phyloP scores from a whole-genome alignment of 2,113 vertebrate species.

The Cryptoleucopteryx plumbea region DNA sequence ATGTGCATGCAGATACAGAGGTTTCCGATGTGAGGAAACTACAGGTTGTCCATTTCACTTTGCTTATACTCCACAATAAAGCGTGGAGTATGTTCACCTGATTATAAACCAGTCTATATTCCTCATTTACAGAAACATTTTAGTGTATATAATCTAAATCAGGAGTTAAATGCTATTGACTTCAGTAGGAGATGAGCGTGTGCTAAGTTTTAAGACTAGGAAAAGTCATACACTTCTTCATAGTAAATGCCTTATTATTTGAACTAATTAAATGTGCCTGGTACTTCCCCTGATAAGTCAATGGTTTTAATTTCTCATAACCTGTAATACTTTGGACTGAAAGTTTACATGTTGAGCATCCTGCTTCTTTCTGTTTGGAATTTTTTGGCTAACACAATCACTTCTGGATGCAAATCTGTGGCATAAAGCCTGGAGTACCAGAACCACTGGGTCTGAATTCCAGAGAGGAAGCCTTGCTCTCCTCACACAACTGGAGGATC shows the following conservation, averaged over 20 bases:
- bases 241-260: background rate
- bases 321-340: background rate
- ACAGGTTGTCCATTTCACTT: background rate
- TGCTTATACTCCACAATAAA: background rate
- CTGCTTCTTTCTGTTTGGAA: background rate
- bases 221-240: background rate
- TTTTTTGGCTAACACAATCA: background rate
- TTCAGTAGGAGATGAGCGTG: background rate
- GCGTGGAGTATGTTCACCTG: background rate
- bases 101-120: background rate
- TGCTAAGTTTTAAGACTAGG: background rate
- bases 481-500: background rate
- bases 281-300: background rate
- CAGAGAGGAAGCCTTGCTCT: background rate
- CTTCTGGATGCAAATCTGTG: background rate
- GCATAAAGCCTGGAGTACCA: background rate
- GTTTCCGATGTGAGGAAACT: background rate
- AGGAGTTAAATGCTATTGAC: background rate
- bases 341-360: background rate
- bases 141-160: background rate
- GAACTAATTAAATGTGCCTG: background rate
- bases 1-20: constrained; percentile 17
- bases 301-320: background rate
- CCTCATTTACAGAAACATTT: background rate
- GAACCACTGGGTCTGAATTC: background rate